Evolutionary conservation across 2,113 vertebrate genomes (phyloP).

Genomic region (Mola mola): DNA sequence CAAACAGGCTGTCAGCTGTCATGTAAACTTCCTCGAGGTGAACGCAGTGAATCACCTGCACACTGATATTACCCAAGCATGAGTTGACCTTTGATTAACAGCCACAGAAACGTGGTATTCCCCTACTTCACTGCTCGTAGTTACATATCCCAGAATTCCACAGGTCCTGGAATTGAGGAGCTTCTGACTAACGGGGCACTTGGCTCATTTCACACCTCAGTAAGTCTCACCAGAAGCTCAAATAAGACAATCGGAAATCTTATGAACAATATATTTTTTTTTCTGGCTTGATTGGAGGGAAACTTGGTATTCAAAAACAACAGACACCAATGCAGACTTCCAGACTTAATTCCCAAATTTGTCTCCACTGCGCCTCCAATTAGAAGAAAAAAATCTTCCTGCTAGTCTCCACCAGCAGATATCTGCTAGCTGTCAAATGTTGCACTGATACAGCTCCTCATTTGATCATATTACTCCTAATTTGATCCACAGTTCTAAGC

Average conservation of each 20-base stretch:
- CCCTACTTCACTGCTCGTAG: conserved; percentile 44
- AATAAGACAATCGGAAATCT: conserved; percentile 59
- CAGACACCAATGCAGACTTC: conserved; percentile 24
- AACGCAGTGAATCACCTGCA: conserved; percentile 15
- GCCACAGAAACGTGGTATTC: conserved; percentile 13
- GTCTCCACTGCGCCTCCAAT: conserved; percentile 46
- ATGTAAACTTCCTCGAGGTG: conserved; percentile 7
- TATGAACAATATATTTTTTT: conserved; percentile 51
- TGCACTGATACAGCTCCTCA: background rate
- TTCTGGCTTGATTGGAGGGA: conserved; percentile 43
- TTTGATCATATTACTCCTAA: background rate
- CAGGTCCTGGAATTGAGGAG: conserved; percentile 42
- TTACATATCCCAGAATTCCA: conserved; percentile 58
- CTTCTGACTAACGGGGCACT: conserved; percentile 59
- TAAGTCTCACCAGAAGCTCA: conserved; percentile 59
- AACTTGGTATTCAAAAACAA: conserved; percentile 53
- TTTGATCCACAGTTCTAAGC: background rate
- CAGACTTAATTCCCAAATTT: conserved; percentile 43
- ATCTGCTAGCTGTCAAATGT: background rate
- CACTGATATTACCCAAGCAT: conserved; percentile 4
- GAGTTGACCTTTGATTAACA: conserved; percentile 18
- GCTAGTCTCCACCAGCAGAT: too few species aligned
- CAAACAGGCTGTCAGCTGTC: conserved; percentile 30
- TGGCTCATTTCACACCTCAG: conserved; percentile 70
- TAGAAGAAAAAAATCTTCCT: conserved; percentile 45